Percentiles rank a stretch among this genome's conserved stretches.
Conservation (phyloP, 2,888 invertebrate species). For the Amaurobius ferox region DNA sequence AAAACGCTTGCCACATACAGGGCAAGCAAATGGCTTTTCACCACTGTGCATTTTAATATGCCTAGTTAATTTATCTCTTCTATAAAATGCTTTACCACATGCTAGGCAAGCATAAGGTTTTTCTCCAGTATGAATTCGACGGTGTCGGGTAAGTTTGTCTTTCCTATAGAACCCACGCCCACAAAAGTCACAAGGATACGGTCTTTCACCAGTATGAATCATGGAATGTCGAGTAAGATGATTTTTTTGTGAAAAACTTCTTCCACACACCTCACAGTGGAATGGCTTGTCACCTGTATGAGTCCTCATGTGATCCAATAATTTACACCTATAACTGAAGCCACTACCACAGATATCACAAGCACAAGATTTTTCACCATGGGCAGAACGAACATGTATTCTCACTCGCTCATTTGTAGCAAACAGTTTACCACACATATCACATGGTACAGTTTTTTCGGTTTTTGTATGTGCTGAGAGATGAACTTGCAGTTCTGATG, state of each 20-base stretch:
- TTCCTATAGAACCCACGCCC: slow-evolving; percentile 75
- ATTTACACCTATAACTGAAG: slow-evolving; percentile 75
- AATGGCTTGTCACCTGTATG: slow-evolving; percentile 75
- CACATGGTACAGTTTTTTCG: slow-evolving; percentile 75
- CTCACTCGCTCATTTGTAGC: slow-evolving; percentile 74
- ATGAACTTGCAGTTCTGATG: slow-evolving; percentile 75
- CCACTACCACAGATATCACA: slow-evolving; percentile 75
- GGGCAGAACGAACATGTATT: slow-evolving; percentile 74
- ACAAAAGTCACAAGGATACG: slow-evolving; percentile 75
- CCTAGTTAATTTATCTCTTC: slow-evolving; percentile 71
- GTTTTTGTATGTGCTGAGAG: slow-evolving; percentile 74
- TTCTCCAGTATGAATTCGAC: slow-evolving; percentile 73
- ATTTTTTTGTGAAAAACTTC: slow-evolving; percentile 75
- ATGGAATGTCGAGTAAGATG: slow-evolving; percentile 75
- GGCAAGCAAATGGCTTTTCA: slow-evolving; percentile 72
- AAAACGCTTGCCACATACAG: slow-evolving; percentile 71
- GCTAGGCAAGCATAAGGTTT: slow-evolving; percentile 72
- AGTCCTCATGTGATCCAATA: slow-evolving; percentile 75
- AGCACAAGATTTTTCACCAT: slow-evolving; percentile 75
- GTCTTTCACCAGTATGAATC: slow-evolving; percentile 75
- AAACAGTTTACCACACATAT: slow-evolving; percentile 75
- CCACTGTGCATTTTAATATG: slow-evolving; percentile 73
- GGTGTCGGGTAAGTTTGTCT: slow-evolving; percentile 74
- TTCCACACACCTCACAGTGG: slow-evolving; percentile 75
- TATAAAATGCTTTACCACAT: slow-evolving; percentile 72